A percentile compares a stretch with the other conserved stretches of the same genome.
phyloP scores from a whole-genome alignment of 2,797 vertebrate species.

The Botia kubotai region DNA sequence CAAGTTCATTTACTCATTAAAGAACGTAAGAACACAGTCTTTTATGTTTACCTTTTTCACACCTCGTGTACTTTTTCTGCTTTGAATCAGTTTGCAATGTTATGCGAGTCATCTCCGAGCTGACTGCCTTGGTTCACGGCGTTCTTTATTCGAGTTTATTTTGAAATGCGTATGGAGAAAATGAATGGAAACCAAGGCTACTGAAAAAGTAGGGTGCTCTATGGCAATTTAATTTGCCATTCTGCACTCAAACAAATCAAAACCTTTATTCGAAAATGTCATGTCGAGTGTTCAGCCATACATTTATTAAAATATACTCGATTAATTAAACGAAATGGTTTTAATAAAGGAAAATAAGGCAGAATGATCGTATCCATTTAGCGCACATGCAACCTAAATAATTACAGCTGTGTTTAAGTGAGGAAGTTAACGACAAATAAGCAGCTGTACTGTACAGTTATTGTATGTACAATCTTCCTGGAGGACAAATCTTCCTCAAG shows the following conservation, averaged over 20 bases:
- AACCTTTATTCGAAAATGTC: not conserved
- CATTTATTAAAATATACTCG: conserved; percentile 5
- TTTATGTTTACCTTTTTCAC: not conserved
- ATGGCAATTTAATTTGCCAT: not conserved
- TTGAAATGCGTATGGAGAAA: not conserved
- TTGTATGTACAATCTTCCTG: not conserved
- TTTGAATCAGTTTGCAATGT: not conserved
- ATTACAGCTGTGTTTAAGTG: not conserved
- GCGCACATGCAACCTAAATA: not conserved
- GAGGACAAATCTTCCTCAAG: not conserved
- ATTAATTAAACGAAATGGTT: not conserved
- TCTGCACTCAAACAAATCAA: conserved; percentile 16
- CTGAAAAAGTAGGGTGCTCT: not conserved
- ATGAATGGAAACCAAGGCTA: conserved; percentile 7
- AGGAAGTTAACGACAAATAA: not conserved
- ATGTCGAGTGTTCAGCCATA: not conserved
- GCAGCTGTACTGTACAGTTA: not conserved
- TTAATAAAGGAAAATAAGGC: not conserved
- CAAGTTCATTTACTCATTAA: not conserved
- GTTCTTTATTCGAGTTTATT: not conserved
- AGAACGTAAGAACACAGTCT: not conserved
- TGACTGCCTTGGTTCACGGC: not conserved
- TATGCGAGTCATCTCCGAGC: not conserved
- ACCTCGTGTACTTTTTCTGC: not conserved
- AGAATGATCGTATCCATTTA: not conserved